Evolutionary conservation across 1,140 invertebrate genomes (phyloP).

Genomic region (Drosophila paulistorum): DNA sequence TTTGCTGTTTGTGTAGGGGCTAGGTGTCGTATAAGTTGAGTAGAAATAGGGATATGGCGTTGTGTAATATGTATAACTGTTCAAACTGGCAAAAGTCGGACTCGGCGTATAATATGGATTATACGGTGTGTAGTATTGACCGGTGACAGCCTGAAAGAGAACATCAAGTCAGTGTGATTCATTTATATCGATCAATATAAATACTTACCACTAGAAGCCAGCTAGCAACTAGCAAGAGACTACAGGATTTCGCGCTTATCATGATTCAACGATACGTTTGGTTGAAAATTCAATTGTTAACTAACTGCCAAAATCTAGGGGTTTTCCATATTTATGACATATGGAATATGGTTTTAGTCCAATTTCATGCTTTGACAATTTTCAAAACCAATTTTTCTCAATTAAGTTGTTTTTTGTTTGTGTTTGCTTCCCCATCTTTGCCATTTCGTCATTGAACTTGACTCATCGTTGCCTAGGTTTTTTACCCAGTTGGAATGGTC

Average conservation of each 20-base stretch:
- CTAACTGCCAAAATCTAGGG: slow-evolving; percentile 32
- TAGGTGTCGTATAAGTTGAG: slow-evolving; percentile 47
- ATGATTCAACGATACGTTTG: slow-evolving; percentile 31
- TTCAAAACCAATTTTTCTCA: slow-evolving; percentile 41
- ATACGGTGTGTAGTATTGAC: slow-evolving; percentile 61
- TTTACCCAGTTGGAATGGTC: slow-evolving; percentile 53
- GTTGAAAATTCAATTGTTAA: slow-evolving; percentile 25
- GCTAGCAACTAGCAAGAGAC: slow-evolving; percentile 28
- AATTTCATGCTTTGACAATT: slow-evolving; percentile 66
- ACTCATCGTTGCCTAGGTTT: slow-evolving; percentile 59
- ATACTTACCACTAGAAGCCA: slow-evolving; percentile 40
- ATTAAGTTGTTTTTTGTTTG: slow-evolving; percentile 26
- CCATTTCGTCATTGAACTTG: slow-evolving; percentile 80
- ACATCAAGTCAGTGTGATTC: neutral
- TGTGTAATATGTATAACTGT: slow-evolving; percentile 53
- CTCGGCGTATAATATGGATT: slow-evolving; percentile 63
- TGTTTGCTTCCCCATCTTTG: slow-evolving; percentile 38
- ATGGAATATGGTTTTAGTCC: slow-evolving; percentile 1
- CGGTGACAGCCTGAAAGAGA: slow-evolving; percentile 29
- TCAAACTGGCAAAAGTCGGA: slow-evolving; percentile 63
- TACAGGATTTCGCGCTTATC: neutral
- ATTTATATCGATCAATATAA: neutral
- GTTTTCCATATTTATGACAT: slow-evolving; percentile 20
- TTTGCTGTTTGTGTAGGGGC: slow-evolving; percentile 45
- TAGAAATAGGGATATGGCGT: slow-evolving; percentile 67